Conservation (phyloP, 2,113 vertebrate genomes). For the Cryptoleucopteryx plumbea region DNA sequence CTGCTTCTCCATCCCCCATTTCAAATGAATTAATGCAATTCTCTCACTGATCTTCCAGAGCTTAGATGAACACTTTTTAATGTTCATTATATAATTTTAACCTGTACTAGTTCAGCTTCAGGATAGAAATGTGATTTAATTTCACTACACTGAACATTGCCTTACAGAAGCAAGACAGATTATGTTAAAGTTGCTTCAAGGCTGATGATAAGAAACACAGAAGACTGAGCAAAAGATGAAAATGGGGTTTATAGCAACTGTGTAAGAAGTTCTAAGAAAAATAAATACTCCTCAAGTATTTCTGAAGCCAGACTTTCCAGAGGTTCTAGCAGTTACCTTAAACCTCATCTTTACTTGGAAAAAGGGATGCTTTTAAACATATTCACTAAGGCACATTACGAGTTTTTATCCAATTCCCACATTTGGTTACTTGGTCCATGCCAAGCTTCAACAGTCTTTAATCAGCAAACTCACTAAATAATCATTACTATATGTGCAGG, state of each 20-base stretch:
- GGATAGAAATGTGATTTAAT: background rate
- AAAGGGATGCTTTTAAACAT: background rate
- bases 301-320: background rate
- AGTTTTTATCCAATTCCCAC: background rate
- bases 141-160: background rate
- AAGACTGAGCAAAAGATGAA: background rate
- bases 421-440: background rate
- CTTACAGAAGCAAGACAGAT: background rate
- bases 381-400: background rate
- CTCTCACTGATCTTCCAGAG: background rate
- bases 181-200: background rate
- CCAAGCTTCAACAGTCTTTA: background rate
- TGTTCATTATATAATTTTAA: background rate
- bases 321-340: background rate
- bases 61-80: background rate
- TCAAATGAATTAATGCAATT: background rate
- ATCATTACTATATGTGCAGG: background rate
- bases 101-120: background rate
- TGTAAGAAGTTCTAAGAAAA: background rate
- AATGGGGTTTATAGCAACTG: background rate
- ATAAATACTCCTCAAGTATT: background rate
- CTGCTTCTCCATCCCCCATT: background rate
- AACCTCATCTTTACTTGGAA: background rate
- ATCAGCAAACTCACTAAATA: background rate
- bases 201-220: background rate